phyloP scores from a whole-genome alignment of 2,113 vertebrate species.

The Tachycineta bicolor region DNA sequence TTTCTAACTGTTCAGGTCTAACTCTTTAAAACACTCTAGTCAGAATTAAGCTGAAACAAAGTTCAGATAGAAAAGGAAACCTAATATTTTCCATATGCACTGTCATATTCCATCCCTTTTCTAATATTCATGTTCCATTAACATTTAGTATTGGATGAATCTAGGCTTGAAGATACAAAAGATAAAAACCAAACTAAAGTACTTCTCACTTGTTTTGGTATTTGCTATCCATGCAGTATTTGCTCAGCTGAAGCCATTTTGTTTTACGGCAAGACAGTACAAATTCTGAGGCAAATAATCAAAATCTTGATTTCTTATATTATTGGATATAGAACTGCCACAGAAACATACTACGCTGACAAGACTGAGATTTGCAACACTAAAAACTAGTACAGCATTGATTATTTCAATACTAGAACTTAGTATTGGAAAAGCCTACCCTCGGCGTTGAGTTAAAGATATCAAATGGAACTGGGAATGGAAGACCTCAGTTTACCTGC shows the following conservation, averaged over 20 bases:
- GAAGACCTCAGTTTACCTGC: constrained; percentile 76
- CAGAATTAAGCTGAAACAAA: constrained; percentile 43
- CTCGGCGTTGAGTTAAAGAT: constrained; percentile 45
- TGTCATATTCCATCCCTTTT: constrained; percentile 81
- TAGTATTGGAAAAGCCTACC: constrained; percentile 62
- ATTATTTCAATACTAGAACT: constrained; percentile 48
- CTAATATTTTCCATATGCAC: constrained; percentile 86
- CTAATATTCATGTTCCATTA: constrained; percentile 80
- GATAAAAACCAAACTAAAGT: neutral
- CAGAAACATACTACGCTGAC: neutral
- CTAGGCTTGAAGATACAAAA: constrained; percentile 52
- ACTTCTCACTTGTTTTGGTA: constrained; percentile 48
- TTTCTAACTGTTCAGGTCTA: constrained; percentile 40
- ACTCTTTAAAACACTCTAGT: constrained; percentile 61
- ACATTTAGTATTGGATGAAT: constrained; percentile 68
- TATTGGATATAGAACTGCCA: constrained; percentile 61
- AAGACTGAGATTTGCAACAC: constrained; percentile 66
- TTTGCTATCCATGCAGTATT: constrained; percentile 37
- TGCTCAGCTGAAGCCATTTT: constrained; percentile 45
- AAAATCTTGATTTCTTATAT: constrained; percentile 36
- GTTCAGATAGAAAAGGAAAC: constrained; percentile 56
- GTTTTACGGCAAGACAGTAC: constrained; percentile 3
- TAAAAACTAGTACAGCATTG: constrained; percentile 60
- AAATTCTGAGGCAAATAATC: constrained; percentile 37
- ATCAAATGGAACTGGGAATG: constrained; percentile 76